Percentiles rank a stretch among this genome's conserved stretches.
Conservation (phyloP, 1,140 invertebrate species). For the Papilio machaon region DNA sequence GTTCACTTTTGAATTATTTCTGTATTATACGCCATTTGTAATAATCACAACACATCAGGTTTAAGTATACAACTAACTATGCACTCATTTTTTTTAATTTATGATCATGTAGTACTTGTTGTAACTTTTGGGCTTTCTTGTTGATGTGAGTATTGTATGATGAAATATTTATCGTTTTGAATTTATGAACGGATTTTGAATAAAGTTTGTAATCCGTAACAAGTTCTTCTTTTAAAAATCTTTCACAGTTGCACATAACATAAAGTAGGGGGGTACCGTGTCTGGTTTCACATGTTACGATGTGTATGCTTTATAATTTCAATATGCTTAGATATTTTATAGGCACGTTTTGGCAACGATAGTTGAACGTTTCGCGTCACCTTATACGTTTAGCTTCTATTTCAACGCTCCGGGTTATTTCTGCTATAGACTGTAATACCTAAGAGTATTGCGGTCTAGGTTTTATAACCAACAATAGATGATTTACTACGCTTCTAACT, state of each 20-base stretch:
- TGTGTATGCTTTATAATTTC: constrained; percentile 40
- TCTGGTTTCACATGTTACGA: background rate
- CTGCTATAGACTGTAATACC: constrained; percentile 47
- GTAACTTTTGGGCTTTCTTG: too few relatives aligned
- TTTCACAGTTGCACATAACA: background rate
- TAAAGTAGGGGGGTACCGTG: background rate
- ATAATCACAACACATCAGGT: background rate
- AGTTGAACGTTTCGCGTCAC: constrained; percentile 50
- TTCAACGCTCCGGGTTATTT: constrained; percentile 61
- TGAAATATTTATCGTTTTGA: too few relatives aligned
- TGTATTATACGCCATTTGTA: background rate
- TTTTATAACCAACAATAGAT: constrained; percentile 57
- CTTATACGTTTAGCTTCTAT: constrained; percentile 59
- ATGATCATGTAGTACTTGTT: too few relatives aligned
- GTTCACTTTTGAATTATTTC: background rate
- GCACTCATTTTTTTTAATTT: background rate
- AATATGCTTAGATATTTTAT: constrained; percentile 57
- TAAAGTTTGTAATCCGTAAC: too few relatives aligned
- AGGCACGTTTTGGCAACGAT: constrained; percentile 57
- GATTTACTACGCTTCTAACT: constrained; percentile 46
- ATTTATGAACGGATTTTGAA: too few relatives aligned
- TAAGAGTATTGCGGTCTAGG: constrained; percentile 55
- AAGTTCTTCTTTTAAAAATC: background rate
- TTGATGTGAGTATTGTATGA: too few relatives aligned
- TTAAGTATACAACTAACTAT: too few relatives aligned